Conservation (phyloP, 1,140 invertebrate genomes). For the Rhynchophorus ferrugineus region DNA sequence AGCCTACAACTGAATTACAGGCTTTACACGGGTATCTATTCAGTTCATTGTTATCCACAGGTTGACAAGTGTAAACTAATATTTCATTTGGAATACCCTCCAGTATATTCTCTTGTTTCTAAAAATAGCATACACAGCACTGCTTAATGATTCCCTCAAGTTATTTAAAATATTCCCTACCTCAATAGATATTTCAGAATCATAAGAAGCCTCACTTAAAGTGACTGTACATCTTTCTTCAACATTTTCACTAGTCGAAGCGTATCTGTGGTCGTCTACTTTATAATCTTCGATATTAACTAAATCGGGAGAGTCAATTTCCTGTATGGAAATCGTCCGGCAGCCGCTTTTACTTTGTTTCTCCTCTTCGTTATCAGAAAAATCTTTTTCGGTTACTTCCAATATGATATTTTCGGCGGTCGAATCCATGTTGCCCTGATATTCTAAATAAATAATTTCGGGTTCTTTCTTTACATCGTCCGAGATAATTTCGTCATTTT, state of each 20-base stretch:
- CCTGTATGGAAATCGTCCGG: not conserved
- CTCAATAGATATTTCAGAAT: not conserved
- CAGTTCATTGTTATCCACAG: slow-evolving; percentile 1
- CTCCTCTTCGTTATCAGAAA: not conserved
- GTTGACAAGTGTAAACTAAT: slow-evolving; percentile 11
- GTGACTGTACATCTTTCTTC: not conserved
- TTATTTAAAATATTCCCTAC: not conserved
- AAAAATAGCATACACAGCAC: not conserved
- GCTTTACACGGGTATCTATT: slow-evolving; percentile 18
- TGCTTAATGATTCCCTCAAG: not conserved
- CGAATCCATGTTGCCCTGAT: not conserved
- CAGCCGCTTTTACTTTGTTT: not conserved
- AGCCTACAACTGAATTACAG: slow-evolving; percentile 12
- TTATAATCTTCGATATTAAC: not conserved
- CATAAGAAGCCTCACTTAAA: not conserved
- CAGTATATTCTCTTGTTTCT: slow-evolving; percentile 1
- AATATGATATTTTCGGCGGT: not conserved
- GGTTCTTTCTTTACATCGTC: not conserved
- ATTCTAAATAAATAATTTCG: slow-evolving; percentile 3
- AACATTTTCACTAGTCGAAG: not conserved
- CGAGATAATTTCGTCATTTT: not conserved
- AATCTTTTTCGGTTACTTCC: not conserved
- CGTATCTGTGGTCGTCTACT: not conserved
- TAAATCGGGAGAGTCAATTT: not conserved
- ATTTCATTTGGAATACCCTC: slow-evolving; percentile 14